Evolutionary conservation across 2,113 vertebrate species (phyloP).

Genomic region (Amphiprion ocellaris): DNA sequence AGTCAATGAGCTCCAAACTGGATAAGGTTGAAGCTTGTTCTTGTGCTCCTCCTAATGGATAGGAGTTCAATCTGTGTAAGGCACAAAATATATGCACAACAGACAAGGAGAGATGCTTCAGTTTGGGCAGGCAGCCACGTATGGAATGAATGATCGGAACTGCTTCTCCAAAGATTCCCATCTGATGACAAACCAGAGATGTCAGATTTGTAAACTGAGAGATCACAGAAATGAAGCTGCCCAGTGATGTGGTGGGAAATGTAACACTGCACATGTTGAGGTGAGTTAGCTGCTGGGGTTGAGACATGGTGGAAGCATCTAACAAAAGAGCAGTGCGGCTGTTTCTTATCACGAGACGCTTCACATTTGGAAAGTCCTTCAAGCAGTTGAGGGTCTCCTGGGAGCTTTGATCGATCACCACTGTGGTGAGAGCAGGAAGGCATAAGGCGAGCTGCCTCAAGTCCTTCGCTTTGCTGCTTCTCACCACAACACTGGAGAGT

Average conservation of each 20-base stretch:
- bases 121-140: slow-evolving; percentile 37
- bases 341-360: slow-evolving; percentile 55
- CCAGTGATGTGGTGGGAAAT: not conserved
- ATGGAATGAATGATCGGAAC: slow-evolving; percentile 11
- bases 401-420: slow-evolving; percentile 33
- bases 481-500: slow-evolving; percentile 49
- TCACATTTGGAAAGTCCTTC: slow-evolving; percentile 40
- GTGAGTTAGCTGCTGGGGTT: slow-evolving; percentile 58
- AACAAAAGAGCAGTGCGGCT: not conserved
- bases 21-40: slow-evolving; percentile 3
- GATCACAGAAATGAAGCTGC: not conserved
- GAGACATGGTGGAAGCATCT: not conserved
- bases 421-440: slow-evolving; percentile 54
- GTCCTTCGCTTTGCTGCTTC: slow-evolving; percentile 33
- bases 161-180: rapidly evolving
- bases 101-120: slow-evolving; percentile 67
- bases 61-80: not conserved
- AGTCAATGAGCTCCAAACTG: slow-evolving; percentile 70
- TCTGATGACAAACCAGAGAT: slow-evolving; percentile 56
- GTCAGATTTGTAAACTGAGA: slow-evolving; percentile 54
- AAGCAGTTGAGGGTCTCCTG: slow-evolving; percentile 11
- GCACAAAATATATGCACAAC: not conserved
- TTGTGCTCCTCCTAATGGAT: not conserved
- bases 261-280: slow-evolving; percentile 58
- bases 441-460: slow-evolving; percentile 34